Percentiles rank a stretch among this genome's conserved stretches.
Evolutionary conservation across 2,888 invertebrate genomes (phyloP).

Genomic region (Perithous albicinctus): DNA sequence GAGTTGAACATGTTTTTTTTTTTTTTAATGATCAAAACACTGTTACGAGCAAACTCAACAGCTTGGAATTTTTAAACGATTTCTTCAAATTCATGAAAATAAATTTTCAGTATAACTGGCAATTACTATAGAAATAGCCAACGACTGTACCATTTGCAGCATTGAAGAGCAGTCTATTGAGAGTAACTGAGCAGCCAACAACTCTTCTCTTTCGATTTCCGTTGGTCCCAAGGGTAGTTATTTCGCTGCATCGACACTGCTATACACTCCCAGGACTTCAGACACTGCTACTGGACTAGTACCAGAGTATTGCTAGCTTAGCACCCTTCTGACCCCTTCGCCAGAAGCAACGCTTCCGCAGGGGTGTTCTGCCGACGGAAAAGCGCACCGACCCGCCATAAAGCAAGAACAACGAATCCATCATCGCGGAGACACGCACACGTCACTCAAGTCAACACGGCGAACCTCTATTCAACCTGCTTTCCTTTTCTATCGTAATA

Average conservation of each 20-base stretch:
- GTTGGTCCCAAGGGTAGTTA: conserved; percentile 60
- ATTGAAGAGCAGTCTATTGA: conserved; percentile 26
- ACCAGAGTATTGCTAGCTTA: conserved; percentile 12
- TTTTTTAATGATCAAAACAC: no score
- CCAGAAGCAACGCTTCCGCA: conserved; percentile 39
- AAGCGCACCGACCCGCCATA: conserved; percentile 53
- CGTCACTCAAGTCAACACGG: conserved; percentile 73
- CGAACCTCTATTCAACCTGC: conserved; percentile 44
- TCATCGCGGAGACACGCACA: conserved; percentile 77
- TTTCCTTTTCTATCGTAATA: conserved; percentile 13
- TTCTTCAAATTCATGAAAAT: no score
- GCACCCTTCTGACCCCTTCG: conserved; percentile 51
- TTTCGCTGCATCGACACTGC: conserved; percentile 35
- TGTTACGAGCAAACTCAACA: no score
- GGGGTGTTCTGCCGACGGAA: conserved; percentile 50
- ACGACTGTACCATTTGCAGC: background rate
- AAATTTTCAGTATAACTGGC: no score
- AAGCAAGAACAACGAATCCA: conserved; percentile 73
- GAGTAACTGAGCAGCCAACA: conserved; percentile 51
- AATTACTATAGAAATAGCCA: background rate
- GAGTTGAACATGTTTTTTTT: no score
- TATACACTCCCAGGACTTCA: background rate
- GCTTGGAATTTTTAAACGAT: no score
- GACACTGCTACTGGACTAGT: background rate
- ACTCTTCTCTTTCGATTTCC: conserved; percentile 40